Evolutionary conservation across 2,888 invertebrate genomes (phyloP).

Genomic region (Lacanobia oleracea): DNA sequence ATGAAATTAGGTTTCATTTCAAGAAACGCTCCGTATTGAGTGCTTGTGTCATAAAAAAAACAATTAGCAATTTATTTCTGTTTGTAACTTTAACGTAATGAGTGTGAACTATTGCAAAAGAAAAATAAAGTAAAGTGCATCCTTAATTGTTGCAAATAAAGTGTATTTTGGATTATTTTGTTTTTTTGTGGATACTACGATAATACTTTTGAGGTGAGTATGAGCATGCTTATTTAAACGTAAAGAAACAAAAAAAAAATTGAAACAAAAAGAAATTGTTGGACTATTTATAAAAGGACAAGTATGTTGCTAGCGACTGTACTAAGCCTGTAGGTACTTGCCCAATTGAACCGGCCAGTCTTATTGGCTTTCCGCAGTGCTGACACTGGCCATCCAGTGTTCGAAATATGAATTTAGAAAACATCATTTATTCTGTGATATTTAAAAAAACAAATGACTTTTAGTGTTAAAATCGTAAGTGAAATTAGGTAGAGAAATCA

Average conservation of each 20-base stretch:
- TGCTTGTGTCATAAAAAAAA: constrained; percentile 21
- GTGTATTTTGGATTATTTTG: constrained; percentile 2
- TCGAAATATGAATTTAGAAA: constrained; percentile 38
- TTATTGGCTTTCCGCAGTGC: constrained; percentile 54
- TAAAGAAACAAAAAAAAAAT: not conserved
- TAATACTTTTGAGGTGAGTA: constrained; percentile 25
- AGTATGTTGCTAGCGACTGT: constrained; percentile 52
- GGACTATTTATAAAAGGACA: not conserved
- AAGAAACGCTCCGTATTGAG: not conserved
- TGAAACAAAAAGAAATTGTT: not conserved
- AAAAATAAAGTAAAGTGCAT: not conserved
- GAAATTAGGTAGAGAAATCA: not conserved
- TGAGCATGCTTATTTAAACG: no score
- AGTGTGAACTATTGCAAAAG: not conserved
- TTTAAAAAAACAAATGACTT: not conserved
- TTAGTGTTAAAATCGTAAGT: not conserved
- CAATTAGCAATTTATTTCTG: not conserved
- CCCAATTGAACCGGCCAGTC: constrained; percentile 60
- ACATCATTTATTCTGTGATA: constrained; percentile 15
- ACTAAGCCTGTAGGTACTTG: constrained; percentile 38
- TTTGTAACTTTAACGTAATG: constrained; percentile 7
- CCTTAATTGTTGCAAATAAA: not conserved
- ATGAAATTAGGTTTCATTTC: constrained; percentile 25
- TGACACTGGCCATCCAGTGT: constrained; percentile 27
- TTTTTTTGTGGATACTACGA: not conserved